Conservation (phyloP, 92 coral and sea anemone species). For the Porites rus region DNA sequence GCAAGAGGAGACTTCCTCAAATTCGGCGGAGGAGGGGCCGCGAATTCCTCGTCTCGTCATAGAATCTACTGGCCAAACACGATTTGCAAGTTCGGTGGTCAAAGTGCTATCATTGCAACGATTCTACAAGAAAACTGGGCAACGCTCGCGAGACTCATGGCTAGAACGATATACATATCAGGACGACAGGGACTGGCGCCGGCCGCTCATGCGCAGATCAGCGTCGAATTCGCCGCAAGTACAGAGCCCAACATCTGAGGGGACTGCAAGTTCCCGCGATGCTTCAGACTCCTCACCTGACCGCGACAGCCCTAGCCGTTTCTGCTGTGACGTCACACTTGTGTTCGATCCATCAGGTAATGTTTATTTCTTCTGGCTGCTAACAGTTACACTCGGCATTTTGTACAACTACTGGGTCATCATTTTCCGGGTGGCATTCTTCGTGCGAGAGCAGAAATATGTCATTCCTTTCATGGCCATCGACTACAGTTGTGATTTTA, state of each 20-base stretch:
- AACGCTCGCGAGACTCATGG: conserved; percentile 84
- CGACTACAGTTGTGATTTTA: conserved; percentile 86
- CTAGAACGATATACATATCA: conserved; percentile 73
- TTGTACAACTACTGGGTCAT: conserved; percentile 89
- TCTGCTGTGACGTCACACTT: conserved; percentile 37
- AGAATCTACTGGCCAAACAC: conserved; percentile 63
- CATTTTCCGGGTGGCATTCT: conserved; percentile 78
- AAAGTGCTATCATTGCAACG: conserved; percentile 81
- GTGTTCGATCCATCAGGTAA: conserved; percentile 86
- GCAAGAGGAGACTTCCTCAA: conserved; percentile 19
- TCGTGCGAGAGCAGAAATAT: conserved; percentile 48
- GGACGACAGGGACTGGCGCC: conserved; percentile 84
- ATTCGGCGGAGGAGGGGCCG: conserved; percentile 1
- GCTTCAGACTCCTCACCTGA: conserved; percentile 58
- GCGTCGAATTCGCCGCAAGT: conserved; percentile 70
- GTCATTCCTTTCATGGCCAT: conserved; percentile 68
- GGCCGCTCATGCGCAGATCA: conserved; percentile 78
- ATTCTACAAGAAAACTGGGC: conserved; percentile 70
- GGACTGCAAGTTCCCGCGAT: conserved; percentile 56
- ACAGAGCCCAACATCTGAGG: conserved; percentile 72
- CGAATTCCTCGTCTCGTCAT: conserved; percentile 69
- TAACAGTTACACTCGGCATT: conserved; percentile 81
- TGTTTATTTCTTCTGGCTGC: conserved; percentile 85
- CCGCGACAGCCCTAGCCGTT: conserved; percentile 3
- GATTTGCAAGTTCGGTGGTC: conserved; percentile 82